Evolutionary conservation across 1,140 invertebrate species (phyloP).

Genomic region (Ruditapes philippinarum): DNA sequence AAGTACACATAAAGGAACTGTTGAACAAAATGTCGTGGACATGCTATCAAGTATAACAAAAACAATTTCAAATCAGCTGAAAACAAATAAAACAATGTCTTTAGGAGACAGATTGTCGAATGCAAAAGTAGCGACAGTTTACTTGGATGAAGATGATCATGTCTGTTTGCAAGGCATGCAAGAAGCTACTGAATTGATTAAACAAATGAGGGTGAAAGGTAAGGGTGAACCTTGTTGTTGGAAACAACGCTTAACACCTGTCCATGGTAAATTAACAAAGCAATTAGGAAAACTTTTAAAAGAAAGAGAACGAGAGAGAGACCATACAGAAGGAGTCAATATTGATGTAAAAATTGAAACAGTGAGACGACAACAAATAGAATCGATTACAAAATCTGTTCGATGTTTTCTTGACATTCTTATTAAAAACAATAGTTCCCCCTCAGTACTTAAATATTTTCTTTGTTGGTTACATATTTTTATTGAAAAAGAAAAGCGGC

Average conservation of each 20-base stretch:
- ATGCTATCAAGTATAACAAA: neutral
- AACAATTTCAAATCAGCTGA: neutral
- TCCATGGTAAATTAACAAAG: neutral
- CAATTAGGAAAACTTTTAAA: neutral
- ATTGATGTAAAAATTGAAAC: neutral
- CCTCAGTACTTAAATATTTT: neutral
- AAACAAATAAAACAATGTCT: neutral
- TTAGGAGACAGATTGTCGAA: too few relatives aligned
- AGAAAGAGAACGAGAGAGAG: neutral
- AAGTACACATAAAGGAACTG: neutral
- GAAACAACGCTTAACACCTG: neutral
- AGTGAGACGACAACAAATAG: neutral
- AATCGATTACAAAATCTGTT: too few relatives aligned
- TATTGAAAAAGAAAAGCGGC: neutral
- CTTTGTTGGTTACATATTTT: neutral
- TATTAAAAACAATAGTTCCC: neutral
- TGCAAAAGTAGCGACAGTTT: too few relatives aligned
- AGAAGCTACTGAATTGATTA: neutral
- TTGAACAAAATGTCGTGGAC: neutral
- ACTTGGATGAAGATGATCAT: neutral
- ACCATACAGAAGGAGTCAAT: neutral
- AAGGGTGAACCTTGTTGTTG: neutral
- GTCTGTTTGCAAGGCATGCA: neutral
- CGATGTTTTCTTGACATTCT: neutral
- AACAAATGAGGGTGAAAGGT: neutral